Evolutionary conservation across 2,113 vertebrate genomes (phyloP).

Genomic region (Parus major): DNA sequence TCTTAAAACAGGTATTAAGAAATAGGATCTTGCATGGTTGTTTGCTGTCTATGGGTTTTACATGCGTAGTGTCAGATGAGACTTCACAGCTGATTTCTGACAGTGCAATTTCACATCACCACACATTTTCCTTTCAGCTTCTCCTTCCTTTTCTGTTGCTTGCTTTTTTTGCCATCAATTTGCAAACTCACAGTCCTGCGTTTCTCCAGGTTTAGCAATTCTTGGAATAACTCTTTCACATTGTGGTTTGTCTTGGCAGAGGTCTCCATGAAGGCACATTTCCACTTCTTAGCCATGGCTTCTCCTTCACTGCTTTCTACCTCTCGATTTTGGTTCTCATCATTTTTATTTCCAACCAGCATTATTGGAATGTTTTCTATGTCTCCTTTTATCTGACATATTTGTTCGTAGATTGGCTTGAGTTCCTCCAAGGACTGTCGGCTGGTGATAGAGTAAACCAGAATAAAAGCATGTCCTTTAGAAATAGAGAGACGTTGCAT

Average conservation of each 20-base stretch:
- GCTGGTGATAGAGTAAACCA: conserved; percentile 84
- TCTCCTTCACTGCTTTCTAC: conserved; percentile 79
- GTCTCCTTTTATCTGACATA: conserved; percentile 85
- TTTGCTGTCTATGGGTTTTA: neutral
- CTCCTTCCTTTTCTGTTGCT: conserved; percentile 84
- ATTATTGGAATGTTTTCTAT: conserved; percentile 83
- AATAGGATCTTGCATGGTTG: conserved; percentile 12
- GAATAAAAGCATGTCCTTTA: conserved; percentile 83
- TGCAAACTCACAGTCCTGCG: conserved; percentile 84
- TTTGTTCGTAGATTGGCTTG: conserved; percentile 83
- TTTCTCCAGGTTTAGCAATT: conserved; percentile 83
- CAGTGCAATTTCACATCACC: conserved; percentile 72
- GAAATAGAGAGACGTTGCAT: conserved; percentile 86
- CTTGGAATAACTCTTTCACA: conserved; percentile 83
- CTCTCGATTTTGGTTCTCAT: conserved; percentile 80
- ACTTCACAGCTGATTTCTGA: neutral
- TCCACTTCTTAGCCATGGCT: conserved; percentile 80
- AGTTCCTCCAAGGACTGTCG: conserved; percentile 83
- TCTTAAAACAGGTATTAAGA: conserved; percentile 40
- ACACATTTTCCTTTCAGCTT: conserved; percentile 85
- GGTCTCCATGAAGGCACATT: conserved; percentile 85
- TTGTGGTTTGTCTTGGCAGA: conserved; percentile 84
- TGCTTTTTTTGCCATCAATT: conserved; percentile 83
- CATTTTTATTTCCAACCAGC: conserved; percentile 84
- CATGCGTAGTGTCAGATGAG: neutral